Base-by-base conservation (phyloP, 1,140 invertebrate genomes). In the Drosophila bifasciata region DNA sequence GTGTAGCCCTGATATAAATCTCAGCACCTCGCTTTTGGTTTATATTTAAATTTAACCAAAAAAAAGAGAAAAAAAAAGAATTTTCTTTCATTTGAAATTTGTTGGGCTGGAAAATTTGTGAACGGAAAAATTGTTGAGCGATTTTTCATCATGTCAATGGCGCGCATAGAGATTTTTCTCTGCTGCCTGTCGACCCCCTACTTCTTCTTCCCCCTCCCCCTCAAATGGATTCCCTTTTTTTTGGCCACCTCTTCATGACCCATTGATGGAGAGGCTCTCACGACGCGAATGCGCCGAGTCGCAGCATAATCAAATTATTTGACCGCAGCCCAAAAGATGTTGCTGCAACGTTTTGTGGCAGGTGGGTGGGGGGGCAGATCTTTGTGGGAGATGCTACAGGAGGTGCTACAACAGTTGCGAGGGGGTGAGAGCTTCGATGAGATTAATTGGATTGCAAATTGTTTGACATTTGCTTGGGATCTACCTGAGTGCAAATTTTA, bases 71-170 rank as follows among this genome's bases (percentile, higher is more conserved):
- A 32, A 32, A 32, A 36, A 75, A 63, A 76, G n/a, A n/a, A n/a
- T n/a, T n/a, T n/a, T n/a, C n/a, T 55, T 70, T 76, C 76, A 69
- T 61, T 67, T 67, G 57, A 85, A 84, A 84, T 71, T 63, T 56
- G 61, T 73, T 78, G 58, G 44, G 64, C 75, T 70, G 53, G 57
- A 67, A 67, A 76, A 61, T 83, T 36, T 83, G 66, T 88, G 85
- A 89, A 79, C 81, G 79, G 32, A 78, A 88, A 85, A 85, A 90
- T 85, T 89, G 84, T 81, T 89, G 58, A 71, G 57, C 77, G 76
- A 90, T 90, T 85, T 90, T 85, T 90, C 88, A 72, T 90, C 60
- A 46, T 90, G 83, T 90, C 88, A 79, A 55, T 68, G 63, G 48
- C 61, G 72, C 61, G 56, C 56, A 79, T 69, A 60, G 36, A 59